Base-by-base conservation (phyloP, 2,113 vertebrate genomes). In the Globicephala melas region DNA sequence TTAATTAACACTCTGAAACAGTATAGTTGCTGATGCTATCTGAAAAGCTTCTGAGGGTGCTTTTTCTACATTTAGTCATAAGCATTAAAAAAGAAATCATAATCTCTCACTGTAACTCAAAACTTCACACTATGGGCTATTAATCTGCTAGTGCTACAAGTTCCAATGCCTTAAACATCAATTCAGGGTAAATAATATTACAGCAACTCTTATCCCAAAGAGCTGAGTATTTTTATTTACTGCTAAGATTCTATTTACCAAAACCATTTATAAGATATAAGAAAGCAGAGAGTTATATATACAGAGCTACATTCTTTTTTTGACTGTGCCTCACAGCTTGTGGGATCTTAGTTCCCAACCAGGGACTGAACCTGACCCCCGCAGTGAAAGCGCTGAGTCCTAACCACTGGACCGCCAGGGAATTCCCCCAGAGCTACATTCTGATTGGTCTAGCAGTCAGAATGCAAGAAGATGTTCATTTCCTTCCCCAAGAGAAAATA, bases 41-140 rank as follows among this genome's bases (percentile, higher is more conserved):
- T 93, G 70, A 85, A 97, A 96, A 94, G 50, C 50, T 84, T 96
- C 73, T 90, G 4, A 83, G 93, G 68, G 80, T 41, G 76, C 8
- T 97, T 96, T 95, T 91, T 58, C 82, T 74, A 93, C 26, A 83
- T 63, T 96, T 87, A 92, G n/a, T 90, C 80, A 65, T 44, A 83
- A 74, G 36, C 26, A 26, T n/a, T 26, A 38, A 87, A 67, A 89
- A 82, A 36, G 13, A 89, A 44, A 96, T 76, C n/a, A 90, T 53
- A 93, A 85, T 55, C 44, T 94, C 62, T 96, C 55, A 91, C 2
- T 89, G 21, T 77, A 96, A 95, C 71, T 73, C 68, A 94, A 96
- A 96, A 95, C 67, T 94, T 96, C 25, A 63, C 60, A 73, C 21
- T 85, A 90, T 15, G 25, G 21, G 63, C 26, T 96, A 91, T 74